Evolutionary conservation across 2,888 invertebrate genomes (phyloP).

Genomic region (Tipula unca): DNA sequence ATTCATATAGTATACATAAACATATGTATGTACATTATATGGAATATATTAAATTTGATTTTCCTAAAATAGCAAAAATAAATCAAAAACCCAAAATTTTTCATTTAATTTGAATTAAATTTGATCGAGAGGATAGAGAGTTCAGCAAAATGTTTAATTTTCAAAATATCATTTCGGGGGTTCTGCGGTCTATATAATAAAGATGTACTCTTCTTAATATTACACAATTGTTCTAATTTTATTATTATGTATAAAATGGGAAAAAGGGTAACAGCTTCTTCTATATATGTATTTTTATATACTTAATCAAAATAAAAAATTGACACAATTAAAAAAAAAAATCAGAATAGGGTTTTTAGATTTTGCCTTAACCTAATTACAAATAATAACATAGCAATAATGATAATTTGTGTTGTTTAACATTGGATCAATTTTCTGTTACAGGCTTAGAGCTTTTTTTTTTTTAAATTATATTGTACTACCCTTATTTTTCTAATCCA

Average conservation of each 20-base stretch:
- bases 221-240: neutral
- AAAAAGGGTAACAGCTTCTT: neutral
- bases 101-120: neutral
- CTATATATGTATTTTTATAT: neutral
- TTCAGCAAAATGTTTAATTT: no score
- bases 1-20: neutral
- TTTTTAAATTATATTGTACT: neutral
- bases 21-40: neutral
- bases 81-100: neutral
- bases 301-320: neutral
- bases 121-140: neutral
- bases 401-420: constrained; percentile 2
- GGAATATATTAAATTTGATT: neutral
- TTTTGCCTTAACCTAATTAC: neutral
- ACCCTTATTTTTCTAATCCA: neutral
- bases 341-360: neutral
- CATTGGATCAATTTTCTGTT: neutral
- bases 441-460: neutral
- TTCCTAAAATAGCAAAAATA: neutral
- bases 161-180: no score
- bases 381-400: neutral
- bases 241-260: neutral
- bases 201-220: no score
- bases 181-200: no score
- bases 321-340: neutral